These are phyloP conservation scores for Sarcophaga caerulescens DNA, from an alignment of 2,888 invertebrate species.

Conservation along the genomic window DNA sequence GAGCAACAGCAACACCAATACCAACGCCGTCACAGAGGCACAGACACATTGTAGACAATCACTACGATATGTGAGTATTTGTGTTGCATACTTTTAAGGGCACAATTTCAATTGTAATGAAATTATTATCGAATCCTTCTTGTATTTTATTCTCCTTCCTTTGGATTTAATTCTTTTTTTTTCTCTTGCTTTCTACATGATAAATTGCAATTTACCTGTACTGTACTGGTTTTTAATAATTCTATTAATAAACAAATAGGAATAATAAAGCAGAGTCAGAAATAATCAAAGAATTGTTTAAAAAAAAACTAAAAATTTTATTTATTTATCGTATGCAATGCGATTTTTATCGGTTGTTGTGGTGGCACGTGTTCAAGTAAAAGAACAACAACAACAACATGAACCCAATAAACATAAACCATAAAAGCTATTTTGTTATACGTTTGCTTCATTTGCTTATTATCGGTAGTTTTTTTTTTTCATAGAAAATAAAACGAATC, in stretches of 20 bases:
- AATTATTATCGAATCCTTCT: not conserved
- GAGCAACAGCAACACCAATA: not conserved
- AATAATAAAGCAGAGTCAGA: not conserved
- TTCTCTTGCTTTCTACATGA: not conserved
- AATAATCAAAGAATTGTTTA: not conserved
- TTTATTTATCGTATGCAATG: conserved; percentile 13
- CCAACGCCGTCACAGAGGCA: not conserved
- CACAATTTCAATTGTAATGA: not conserved
- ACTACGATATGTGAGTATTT: too few relatives aligned
- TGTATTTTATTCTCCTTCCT: too few relatives aligned
- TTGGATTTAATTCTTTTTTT: too few relatives aligned
- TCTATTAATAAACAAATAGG: conserved; percentile 4
- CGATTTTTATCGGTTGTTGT: conserved; percentile 17
- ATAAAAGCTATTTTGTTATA: conserved; percentile 6
- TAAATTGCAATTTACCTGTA: conserved; percentile 25
- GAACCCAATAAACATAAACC: conserved; percentile 36
- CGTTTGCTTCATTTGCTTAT: not conserved
- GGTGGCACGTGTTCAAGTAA: conserved; percentile 37
- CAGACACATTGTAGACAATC: too few relatives aligned
- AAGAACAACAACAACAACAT: not conserved
- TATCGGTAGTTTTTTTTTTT: not conserved
- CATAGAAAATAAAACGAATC: conserved; percentile 2
- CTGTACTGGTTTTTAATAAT: conserved; percentile 11
- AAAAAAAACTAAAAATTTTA: not conserved
- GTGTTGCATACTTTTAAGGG: too few relatives aligned